Conservation (phyloP, 2,113 vertebrate genomes). For the Ptyas mucosa region DNA sequence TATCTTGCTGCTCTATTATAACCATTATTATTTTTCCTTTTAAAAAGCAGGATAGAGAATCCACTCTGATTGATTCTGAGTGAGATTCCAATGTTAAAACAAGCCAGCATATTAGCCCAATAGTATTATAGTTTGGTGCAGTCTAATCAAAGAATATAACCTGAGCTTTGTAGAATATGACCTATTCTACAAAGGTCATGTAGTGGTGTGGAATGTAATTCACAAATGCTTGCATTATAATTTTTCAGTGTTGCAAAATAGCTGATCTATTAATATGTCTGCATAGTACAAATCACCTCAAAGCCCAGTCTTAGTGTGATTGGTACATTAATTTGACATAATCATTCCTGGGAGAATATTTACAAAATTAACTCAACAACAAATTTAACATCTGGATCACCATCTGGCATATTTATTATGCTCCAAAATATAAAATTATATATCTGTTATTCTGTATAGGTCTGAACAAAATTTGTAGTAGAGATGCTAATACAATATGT, state of each 20-base stretch:
- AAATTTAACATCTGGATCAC: not conserved
- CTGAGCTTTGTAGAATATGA: not conserved
- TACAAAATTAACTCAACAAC: not conserved
- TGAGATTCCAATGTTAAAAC: not conserved
- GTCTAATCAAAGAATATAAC: not conserved
- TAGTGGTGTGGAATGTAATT: not conserved
- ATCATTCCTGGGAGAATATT: conserved; percentile 6
- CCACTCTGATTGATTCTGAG: not conserved
- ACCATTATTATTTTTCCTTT: not conserved
- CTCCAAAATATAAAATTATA: not conserved
- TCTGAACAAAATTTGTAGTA: not conserved
- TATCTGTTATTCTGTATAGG: not conserved
- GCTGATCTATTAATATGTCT: not conserved
- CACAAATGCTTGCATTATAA: not conserved
- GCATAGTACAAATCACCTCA: not conserved
- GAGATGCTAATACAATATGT: not conserved
- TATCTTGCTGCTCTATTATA: not conserved
- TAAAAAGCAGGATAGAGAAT: not conserved
- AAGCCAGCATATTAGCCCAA: not conserved
- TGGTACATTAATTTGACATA: not conserved
- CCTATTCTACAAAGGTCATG: too few species aligned
- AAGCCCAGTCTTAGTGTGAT: not conserved
- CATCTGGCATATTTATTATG: not conserved
- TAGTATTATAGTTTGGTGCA: not conserved
- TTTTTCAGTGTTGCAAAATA: not conserved